Base-by-base conservation (phyloP, 2,797 vertebrate genomes). In the Hydrocynus forskahlii region DNA sequence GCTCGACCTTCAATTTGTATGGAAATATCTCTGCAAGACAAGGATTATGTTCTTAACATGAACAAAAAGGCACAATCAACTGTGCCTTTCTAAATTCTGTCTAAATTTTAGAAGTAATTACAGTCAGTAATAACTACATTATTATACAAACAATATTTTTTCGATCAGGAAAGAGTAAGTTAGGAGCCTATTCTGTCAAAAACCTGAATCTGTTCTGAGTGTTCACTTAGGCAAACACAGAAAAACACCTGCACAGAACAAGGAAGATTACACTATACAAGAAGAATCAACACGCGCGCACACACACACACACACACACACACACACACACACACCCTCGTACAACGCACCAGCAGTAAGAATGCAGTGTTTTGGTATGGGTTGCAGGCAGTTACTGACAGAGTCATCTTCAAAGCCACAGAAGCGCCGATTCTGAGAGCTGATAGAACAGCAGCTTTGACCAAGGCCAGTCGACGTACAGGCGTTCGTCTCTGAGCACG, bases 361-460 rank as follows among this genome's bases (percentile, higher is more conserved):
- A 87, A 88, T 80, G 75, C 52, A 79, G 78, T 86, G 86, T 90
- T 89, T 87, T 86, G 63, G 79, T 88, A 79, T 25, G 84, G 82
- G 79, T 83, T 78, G 86, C 87, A 87, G 85, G 85, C 71, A 63
- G 80, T 76, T 88, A 87, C 83, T 85, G 80, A 88, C 78, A 87
- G 82, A 83, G 64, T 78, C 57, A 63, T 59, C 89, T 91, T 91
- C 87, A 91, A 90, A 92, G 89, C 81, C 77, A 80, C 62, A 77
- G 86, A 91, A 86, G 81, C 75, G 74, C 75, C 21, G 85, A 92
- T 91, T 85, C 54, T 70, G n/a, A 75, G 71, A 48, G 45, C 77
- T 86, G 92, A 93, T 93, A 84, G 60, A 9, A 68, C 85, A 67
- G 52, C 10, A 55, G 17, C 45, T 23, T n/a, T 19, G 1, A 5